phyloP scores from a whole-genome alignment of 2,797 vertebrate species.

The Mormyrops attenuatus region DNA sequence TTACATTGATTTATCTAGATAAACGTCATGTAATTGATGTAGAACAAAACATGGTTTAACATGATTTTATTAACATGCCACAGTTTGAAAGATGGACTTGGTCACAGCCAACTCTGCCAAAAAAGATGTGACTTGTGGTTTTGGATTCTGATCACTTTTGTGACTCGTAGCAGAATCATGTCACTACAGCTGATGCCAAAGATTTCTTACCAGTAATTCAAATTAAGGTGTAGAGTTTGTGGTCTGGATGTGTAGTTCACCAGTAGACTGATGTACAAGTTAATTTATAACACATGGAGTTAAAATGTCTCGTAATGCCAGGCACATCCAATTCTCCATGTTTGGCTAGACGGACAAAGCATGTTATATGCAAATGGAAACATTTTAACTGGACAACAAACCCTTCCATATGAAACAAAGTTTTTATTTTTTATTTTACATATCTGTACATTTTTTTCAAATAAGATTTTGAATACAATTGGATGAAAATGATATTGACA shows the following conservation, averaged over 20 bases:
- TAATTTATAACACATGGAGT: not conserved
- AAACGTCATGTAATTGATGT: not conserved
- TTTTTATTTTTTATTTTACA: constrained; percentile 98
- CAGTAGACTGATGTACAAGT: not conserved
- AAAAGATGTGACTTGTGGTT: not conserved
- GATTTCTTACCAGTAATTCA: not conserved
- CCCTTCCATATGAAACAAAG: constrained; percentile 87
- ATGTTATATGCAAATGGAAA: not conserved
- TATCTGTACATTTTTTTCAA: constrained; percentile 90
- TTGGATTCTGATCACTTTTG: not conserved
- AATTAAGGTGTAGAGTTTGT: not conserved
- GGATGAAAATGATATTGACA: constrained; percentile 88
- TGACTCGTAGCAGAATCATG: not conserved
- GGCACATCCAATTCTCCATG: not conserved
- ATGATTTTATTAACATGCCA: not conserved
- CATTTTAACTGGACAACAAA: constrained; percentile 39
- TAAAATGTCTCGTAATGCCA: not conserved
- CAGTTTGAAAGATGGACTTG: not conserved
- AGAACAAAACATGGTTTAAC: not conserved
- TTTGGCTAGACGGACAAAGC: not conserved
- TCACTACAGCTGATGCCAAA: not conserved
- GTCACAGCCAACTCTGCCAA: not conserved
- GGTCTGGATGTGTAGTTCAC: not conserved
- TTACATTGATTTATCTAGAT: not conserved
- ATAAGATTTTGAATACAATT: constrained; percentile 85